Conservation (phyloP, 1,140 invertebrate species). For the Drosophila carrolli region DNA sequence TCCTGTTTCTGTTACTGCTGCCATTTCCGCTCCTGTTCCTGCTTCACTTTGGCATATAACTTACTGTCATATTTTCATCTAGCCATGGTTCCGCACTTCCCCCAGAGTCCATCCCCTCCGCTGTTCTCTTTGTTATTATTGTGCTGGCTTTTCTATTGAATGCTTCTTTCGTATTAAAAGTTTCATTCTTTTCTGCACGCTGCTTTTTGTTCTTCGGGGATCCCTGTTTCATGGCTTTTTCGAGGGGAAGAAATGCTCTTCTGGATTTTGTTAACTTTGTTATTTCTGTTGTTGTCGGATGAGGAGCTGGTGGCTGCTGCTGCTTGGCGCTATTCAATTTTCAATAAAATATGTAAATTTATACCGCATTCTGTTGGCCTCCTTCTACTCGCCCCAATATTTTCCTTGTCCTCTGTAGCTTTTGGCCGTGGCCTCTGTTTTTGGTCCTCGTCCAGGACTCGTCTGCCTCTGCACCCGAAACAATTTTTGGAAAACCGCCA, state of each 20-base stretch:
- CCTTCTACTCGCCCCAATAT: conserved; percentile 32
- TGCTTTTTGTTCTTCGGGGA: conserved; percentile 45
- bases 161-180: conserved; percentile 74
- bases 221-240: conserved; percentile 33
- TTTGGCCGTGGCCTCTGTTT: conserved; percentile 19
- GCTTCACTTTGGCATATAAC: conserved; percentile 70
- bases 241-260: conserved; percentile 30
- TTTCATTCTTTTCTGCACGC: conserved; percentile 50
- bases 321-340: conserved; percentile 72
- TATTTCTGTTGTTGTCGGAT: conserved; percentile 59
- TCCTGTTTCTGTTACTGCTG: conserved; percentile 53
- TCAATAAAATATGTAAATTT: conserved; percentile 82
- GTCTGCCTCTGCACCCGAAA: conserved; percentile 6
- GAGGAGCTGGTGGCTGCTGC: conserved; percentile 27
- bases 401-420: conserved; percentile 16
- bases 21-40: conserved; percentile 50
- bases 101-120: conserved; percentile 6
- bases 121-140: conserved; percentile 73
- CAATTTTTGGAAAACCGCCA: conserved; percentile 1
- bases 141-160: conserved; percentile 67
- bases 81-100: conserved; percentile 9
- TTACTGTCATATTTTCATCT: conserved; percentile 82
- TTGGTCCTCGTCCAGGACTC: conserved; percentile 15
- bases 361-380: conserved; percentile 72
- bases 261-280: conserved; percentile 82